These are phyloP conservation scores for Lepidocyrtinus sp. DNA, from an alignment of 2,888 invertebrate species.

Conservation along the genomic window DNA sequence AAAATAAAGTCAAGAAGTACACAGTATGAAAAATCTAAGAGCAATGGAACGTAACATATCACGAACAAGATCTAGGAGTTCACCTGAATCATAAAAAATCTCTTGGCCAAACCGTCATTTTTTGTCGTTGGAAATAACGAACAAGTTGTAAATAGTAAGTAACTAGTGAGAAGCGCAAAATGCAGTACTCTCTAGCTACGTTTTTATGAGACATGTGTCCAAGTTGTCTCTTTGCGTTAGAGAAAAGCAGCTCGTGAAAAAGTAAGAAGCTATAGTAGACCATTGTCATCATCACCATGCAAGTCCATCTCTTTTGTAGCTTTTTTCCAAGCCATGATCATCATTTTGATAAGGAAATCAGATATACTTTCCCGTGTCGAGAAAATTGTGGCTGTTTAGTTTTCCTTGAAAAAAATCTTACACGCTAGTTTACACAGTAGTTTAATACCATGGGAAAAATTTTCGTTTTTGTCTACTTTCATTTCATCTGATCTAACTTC, in stretches of 20 bases:
- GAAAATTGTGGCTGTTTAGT: background rate
- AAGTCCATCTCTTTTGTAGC: background rate
- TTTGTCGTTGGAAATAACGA: background rate
- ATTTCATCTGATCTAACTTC: slow-evolving; percentile 10
- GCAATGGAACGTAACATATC: background rate
- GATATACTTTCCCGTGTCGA: background rate
- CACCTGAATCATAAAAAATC: background rate
- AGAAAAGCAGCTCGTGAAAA: background rate
- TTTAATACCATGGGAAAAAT: slow-evolving; percentile 16
- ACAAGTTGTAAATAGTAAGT: background rate
- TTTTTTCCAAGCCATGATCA: slow-evolving; percentile 5
- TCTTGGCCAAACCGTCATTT: background rate
- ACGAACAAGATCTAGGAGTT: too few relatives aligned
- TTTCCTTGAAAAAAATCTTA: slow-evolving; percentile 10
- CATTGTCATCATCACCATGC: background rate
- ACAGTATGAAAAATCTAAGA: background rate
- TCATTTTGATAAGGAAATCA: slow-evolving; percentile 14
- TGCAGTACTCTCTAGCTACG: background rate
- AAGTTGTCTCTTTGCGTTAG: background rate
- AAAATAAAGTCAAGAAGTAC: background rate
- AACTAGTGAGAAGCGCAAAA: too few relatives aligned
- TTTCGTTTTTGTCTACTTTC: slow-evolving; percentile 13
- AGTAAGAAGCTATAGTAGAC: background rate
- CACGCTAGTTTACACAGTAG: background rate
- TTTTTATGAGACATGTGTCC: background rate